Evolutionary conservation across 2,113 vertebrate species (phyloP), one percentile per base, ranked within the genome.

Genomic region (Circaetus cinerascens): DNA sequence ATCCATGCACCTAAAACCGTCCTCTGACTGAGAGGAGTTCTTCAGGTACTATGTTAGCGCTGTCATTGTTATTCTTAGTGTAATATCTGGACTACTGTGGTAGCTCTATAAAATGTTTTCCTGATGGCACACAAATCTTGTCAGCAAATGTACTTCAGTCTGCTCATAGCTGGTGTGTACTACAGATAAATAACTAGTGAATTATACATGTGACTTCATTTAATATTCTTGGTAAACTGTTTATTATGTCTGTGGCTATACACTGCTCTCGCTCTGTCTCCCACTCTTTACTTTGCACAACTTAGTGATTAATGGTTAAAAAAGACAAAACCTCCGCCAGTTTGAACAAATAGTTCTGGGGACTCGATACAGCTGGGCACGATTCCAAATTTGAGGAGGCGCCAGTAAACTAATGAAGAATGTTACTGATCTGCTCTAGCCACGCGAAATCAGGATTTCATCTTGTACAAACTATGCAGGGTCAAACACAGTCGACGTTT

Each of bases 281-380:
- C 74, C 48, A 69, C 34, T 77, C 94, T 94, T 91, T 62, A 66
- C 43, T 97, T 93, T 95, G 60, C 64, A 94, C 85, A 94, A 79
- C 71, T 95, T 77, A 73, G 59, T 96, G 97, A 97, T 96, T 95
- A 95, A 97, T 90, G 71, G 55, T 89, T 91, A 85, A 96, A 97
- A 91, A 83, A 63, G 83, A 83, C 87, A 95, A 96, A 96, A 83
- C 21, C 55, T 74, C 69, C 3, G 51, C 93, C 90, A 95, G 71
- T 79, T 94, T 88, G 96, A 97, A 97, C 97, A 96, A 97, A 97
- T 72, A 88, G 90, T 97, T 89, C 96, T 95, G 88, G 63, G 87
- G 93, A 94, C 80, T 95, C 3, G 41, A 78, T 95, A 94, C 50
- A 90, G 71, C 91, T 81, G 75, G 95, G 93, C 93, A 83, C 0